Conservation (phyloP, 1,140 invertebrate species). For the Helicoverpa armigera region DNA sequence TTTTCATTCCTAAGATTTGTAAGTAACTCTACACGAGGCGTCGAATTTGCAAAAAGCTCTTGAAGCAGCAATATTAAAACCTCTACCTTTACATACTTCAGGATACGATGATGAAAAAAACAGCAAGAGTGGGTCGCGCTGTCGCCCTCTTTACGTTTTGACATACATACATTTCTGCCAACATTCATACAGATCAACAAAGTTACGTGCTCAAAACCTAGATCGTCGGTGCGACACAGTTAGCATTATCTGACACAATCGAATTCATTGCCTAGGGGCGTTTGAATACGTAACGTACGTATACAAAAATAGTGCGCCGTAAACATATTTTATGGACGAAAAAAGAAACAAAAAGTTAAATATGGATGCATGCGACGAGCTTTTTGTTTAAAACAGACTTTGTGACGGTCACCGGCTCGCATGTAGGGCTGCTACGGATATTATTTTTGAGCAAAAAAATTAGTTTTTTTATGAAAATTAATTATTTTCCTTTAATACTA, state of each 20-base stretch:
- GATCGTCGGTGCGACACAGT: conserved; percentile 75
- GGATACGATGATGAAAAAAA: conserved; percentile 49
- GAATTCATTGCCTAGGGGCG: conserved; percentile 54
- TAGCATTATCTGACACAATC: conserved; percentile 76
- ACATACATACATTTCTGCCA: conserved; percentile 69
- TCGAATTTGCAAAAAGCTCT: no score
- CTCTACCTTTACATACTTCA: conserved; percentile 13
- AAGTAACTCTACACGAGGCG: no score
- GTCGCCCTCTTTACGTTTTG: conserved; percentile 73
- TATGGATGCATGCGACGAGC: conserved; percentile 11
- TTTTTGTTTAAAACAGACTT: conserved; percentile 44
- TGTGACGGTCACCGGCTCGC: conserved; percentile 48
- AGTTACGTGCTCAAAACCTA: conserved; percentile 81
- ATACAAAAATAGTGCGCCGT: conserved; percentile 8
- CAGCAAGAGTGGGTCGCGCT: conserved; percentile 50
- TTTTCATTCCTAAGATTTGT: no score
- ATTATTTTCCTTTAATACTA: no score
- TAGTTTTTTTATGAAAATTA: not conserved
- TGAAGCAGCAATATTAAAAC: no score
- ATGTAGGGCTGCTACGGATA: conserved; percentile 9
- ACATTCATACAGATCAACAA: conserved; percentile 73
- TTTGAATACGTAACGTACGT: conserved; percentile 36
- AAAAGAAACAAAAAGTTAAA: conserved; percentile 18
- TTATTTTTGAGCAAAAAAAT: no score
- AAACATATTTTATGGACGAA: conserved; percentile 7